A percentile compares a stretch with the other conserved stretches of the same genome.
Conservation (phyloP, 2,888 invertebrate species). For the Pharmacophagus antenor region DNA sequence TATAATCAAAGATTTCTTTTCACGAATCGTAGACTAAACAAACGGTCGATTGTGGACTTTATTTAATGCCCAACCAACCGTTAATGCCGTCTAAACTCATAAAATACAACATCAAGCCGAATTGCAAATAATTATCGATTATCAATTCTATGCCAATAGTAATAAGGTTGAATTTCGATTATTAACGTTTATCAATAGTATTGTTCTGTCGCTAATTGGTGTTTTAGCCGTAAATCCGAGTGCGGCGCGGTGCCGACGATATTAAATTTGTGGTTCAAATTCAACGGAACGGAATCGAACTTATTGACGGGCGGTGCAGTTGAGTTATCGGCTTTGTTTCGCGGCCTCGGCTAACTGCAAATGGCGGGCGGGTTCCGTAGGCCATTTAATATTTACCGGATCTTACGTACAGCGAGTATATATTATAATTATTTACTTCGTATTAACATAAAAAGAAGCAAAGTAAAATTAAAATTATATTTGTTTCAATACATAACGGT, state of each 20-base stretch:
- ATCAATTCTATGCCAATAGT: neutral
- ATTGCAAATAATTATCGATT: neutral
- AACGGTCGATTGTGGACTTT: neutral
- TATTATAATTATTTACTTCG: too few species aligned
- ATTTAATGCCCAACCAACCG: neutral
- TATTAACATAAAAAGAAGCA: too few species aligned
- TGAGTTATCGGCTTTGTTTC: slow-evolving; percentile 14
- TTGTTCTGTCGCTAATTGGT: slow-evolving; percentile 29
- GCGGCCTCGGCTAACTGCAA: slow-evolving; percentile 1
- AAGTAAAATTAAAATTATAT: too few species aligned
- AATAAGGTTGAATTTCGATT: slow-evolving; percentile 7
- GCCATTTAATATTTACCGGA: slow-evolving; percentile 14
- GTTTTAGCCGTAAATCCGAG: slow-evolving; percentile 26
- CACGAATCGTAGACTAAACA: neutral
- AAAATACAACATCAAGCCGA: neutral
- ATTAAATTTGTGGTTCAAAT: slow-evolving; percentile 30
- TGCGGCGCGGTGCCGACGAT: slow-evolving; percentile 14
- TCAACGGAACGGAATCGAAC: slow-evolving; percentile 29
- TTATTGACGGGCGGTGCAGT: slow-evolving; percentile 26
- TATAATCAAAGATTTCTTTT: neutral
- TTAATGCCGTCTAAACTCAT: neutral
- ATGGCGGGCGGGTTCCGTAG: slow-evolving; percentile 3
- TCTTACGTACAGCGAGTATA: neutral
- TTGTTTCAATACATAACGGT: too few species aligned
- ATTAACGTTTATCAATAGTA: slow-evolving; percentile 1